Evolutionary conservation across 2,888 invertebrate genomes (phyloP), one percentile per base, ranked within the genome.

Genomic region (Coelopa pilipes): DNA sequence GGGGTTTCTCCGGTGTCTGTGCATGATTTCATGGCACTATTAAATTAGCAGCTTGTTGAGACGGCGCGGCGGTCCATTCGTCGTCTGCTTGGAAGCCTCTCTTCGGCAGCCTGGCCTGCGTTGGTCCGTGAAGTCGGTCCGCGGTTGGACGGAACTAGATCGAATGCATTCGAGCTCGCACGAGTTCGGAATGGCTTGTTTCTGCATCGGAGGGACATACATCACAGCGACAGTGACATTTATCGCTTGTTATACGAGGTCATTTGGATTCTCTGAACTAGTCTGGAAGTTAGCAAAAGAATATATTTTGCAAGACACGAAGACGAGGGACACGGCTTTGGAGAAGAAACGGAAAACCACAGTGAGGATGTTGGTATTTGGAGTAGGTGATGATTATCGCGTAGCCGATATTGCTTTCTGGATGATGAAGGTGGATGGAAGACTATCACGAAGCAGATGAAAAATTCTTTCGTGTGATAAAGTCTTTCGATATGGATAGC

Each of bases 201-300:
- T 47, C 47, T 60, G 17, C 59, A 11, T 50, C 62, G 53, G 55
- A 12, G 34, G 15, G 34, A 59, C 57, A 69, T 69, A 46, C 69
- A 69, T 69, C 69, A 57, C 47, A 21, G 59, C 45, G 34, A 60
- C 60, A 46, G 60, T 70, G 59, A 60, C 60, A 19, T 70, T 70
- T 70, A 70, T 70, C 70, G 70, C 34, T 60, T 60, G 59, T 70
- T 70, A 45, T 19, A 47, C 47, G 70, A 15, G 70, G 70, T 70
- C 59, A 60, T 59, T 70, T 60, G 17, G 21, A 49, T 9, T 2
- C 34, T 34, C 7, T 34, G 34, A 34, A 34, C 4, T 4, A 34
- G 34, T 34, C 7, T 2, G 34, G 7, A 7, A 34, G 7, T 34
- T 34, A 4, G 34, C 34, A 34, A 7, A 34, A 34, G 34, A 34